A percentile compares a stretch with the other conserved stretches of the same genome.
Evolutionary conservation across 1,140 invertebrate genomes (phyloP).

Genomic region (Tachypleus tridentatus): DNA sequence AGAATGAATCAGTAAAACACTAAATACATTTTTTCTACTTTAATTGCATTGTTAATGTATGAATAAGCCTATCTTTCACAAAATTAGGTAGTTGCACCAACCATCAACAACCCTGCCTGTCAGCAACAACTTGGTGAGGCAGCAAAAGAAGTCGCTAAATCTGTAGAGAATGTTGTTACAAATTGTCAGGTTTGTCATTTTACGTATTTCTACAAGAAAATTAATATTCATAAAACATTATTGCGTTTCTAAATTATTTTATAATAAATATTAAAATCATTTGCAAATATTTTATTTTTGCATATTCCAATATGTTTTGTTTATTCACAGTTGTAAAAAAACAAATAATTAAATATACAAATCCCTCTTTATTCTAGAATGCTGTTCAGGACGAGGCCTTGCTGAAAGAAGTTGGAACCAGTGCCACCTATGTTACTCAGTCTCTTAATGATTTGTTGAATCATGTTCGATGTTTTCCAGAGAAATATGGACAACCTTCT

Average conservation of each 20-base stretch:
- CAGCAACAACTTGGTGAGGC: constrained; percentile 87
- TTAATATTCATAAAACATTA: background rate
- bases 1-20: too few relatives aligned
- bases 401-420: constrained; percentile 60
- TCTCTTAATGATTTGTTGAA: constrained; percentile 80
- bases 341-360: too few relatives aligned
- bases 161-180: constrained; percentile 77
- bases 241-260: background rate
- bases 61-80: too few relatives aligned
- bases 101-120: constrained; percentile 76
- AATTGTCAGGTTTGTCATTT: constrained; percentile 44
- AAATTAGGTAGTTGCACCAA: constrained; percentile 44
- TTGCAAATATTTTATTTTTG: too few relatives aligned
- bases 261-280: background rate
- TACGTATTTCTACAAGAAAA: background rate
- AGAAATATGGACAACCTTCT: constrained; percentile 35
- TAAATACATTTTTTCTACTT: too few relatives aligned
- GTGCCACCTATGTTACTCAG: constrained; percentile 75
- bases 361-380: background rate
- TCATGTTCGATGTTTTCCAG: constrained; percentile 49
- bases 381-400: constrained; percentile 34
- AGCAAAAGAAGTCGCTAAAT: constrained; percentile 77
- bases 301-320: too few relatives aligned
- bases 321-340: too few relatives aligned
- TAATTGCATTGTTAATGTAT: too few relatives aligned